Percentiles rank a stretch among this genome's conserved stretches.
Conservation (phyloP, 2,113 vertebrate genomes). For the Mionectes macconnelli region DNA sequence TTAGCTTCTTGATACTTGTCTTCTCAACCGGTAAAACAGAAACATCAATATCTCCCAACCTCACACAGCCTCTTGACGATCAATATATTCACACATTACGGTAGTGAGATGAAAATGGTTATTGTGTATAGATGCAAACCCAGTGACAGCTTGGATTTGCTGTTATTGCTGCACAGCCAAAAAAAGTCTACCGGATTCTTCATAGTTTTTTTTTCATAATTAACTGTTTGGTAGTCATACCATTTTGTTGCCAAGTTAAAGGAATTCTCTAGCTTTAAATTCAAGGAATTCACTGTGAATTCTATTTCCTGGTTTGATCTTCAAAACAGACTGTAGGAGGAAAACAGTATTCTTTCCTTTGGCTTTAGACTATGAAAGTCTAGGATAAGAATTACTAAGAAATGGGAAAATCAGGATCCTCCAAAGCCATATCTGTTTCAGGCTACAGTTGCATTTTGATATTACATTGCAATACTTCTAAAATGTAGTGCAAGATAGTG, state of each 20-base stretch:
- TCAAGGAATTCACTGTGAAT: not conserved
- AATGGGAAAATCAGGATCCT: not conserved
- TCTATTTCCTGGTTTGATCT: not conserved
- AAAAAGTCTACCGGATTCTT: not conserved
- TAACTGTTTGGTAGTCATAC: not conserved
- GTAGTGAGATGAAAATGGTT: not conserved
- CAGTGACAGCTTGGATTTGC: not conserved
- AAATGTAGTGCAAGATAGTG: not conserved
- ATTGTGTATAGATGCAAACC: not conserved
- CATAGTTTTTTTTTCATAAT: not conserved
- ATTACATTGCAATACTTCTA: not conserved
- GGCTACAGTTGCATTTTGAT: not conserved
- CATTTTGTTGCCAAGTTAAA: not conserved
- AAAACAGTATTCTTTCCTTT: not conserved
- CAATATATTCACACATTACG: not conserved
- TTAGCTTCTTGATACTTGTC: not conserved
- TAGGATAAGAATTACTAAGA: not conserved
- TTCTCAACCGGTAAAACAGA: not conserved
- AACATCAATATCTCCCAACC: not conserved
- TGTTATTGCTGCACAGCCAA: not conserved
- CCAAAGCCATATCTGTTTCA: not conserved
- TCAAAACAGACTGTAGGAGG: not conserved
- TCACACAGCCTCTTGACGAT: not conserved
- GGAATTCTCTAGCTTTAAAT: not conserved
- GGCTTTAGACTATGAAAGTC: not conserved